These are phyloP conservation scores for Erebia epiphron DNA, from an alignment of 2,888 invertebrate species.

Conservation along the genomic window DNA sequence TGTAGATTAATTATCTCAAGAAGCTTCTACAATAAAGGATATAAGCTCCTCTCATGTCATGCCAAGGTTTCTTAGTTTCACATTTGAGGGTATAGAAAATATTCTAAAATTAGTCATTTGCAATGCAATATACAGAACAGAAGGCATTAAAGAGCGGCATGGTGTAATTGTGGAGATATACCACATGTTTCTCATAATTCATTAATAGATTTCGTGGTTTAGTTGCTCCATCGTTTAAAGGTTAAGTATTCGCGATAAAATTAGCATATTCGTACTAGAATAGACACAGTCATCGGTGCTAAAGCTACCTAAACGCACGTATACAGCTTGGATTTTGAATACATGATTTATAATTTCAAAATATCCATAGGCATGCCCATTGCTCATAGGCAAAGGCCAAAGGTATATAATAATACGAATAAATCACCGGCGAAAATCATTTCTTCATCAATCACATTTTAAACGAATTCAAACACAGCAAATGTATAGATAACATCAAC, in stretches of 20 bases:
- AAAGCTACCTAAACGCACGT: background rate
- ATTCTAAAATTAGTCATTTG: too few species aligned
- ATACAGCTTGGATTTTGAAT: background rate
- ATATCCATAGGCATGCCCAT: too few species aligned
- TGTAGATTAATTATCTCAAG: too few species aligned
- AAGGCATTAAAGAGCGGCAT: background rate
- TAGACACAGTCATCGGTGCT: background rate
- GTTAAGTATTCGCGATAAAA: slow-evolving; percentile 1
- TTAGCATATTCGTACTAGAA: slow-evolving; percentile 12
- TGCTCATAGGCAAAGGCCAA: background rate
- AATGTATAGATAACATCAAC: too few species aligned
- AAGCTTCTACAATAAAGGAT: too few species aligned
- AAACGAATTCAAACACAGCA: too few species aligned
- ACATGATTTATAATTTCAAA: too few species aligned
- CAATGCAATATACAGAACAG: slow-evolving; percentile 2
- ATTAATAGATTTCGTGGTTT: slow-evolving; percentile 17
- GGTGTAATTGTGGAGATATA: slow-evolving; percentile 12
- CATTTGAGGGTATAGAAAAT: too few species aligned
- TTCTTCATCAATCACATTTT: background rate
- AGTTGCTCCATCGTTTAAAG: slow-evolving; percentile 18
- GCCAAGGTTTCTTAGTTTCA: too few species aligned
- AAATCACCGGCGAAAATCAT: too few species aligned
- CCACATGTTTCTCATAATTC: slow-evolving; percentile 3
- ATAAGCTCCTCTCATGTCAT: too few species aligned
- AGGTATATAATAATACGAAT: background rate